phyloP scores from a whole-genome alignment of 2,797 vertebrate species.

The Pantherophis vulpinus region DNA sequence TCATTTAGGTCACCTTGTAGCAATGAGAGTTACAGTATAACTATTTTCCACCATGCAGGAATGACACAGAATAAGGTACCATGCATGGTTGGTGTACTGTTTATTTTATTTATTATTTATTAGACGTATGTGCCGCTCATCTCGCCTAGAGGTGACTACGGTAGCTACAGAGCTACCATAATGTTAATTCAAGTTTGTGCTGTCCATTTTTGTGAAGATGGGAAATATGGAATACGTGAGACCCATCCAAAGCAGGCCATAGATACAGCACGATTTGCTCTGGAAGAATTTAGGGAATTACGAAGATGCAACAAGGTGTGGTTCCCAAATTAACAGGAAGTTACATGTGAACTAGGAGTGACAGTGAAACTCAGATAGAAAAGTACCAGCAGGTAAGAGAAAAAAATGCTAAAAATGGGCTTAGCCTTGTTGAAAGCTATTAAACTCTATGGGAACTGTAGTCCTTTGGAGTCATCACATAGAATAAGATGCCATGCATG shows the following conservation, averaged over 20 bases:
- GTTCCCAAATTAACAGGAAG: not conserved
- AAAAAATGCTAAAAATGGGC: not conserved
- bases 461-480: not conserved
- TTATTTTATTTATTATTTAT: not conserved
- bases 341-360: not conserved
- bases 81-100: not conserved
- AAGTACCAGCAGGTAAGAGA: not conserved
- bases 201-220: not conserved
- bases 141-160: not conserved
- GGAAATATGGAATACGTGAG: not conserved
- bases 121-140: not conserved
- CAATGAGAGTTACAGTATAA: not conserved
- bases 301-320: not conserved
- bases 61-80: not conserved
- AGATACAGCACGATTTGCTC: not conserved
- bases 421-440: not conserved
- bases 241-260: not conserved
- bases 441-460: not conserved
- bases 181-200: not conserved
- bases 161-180: not conserved
- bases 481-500: not conserved
- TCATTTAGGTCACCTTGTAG: not conserved
- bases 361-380: not conserved
- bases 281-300: not conserved
- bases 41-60: not conserved